These are phyloP conservation scores for Leptinotarsa juncta DNA, from an alignment of 2,888 invertebrate genomes.

Conservation along the genomic window DNA sequence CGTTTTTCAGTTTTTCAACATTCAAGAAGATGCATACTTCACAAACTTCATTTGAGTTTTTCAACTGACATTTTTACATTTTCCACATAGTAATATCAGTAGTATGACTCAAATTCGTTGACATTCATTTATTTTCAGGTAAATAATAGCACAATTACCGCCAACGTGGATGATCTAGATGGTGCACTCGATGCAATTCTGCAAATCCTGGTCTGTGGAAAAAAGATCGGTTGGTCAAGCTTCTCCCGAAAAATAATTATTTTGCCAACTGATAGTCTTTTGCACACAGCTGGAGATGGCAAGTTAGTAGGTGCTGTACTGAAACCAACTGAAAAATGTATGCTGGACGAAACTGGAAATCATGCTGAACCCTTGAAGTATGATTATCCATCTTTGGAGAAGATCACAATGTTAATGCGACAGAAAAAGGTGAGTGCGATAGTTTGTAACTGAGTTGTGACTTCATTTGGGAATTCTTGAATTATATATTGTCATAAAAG, in stretches of 20 bases:
- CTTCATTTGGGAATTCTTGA: background rate
- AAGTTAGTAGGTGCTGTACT: conserved; percentile 69
- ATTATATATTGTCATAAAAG: too few relatives aligned
- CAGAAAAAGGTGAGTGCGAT: conserved; percentile 55
- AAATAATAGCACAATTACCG: conserved; percentile 47
- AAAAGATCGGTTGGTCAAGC: conserved; percentile 79
- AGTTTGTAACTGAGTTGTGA: background rate
- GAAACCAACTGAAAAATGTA: conserved; percentile 43
- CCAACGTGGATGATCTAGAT: conserved; percentile 66
- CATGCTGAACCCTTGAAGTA: conserved; percentile 70
- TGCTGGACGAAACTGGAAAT: conserved; percentile 51
- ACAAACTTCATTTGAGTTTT: too few relatives aligned
- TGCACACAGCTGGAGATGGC: conserved; percentile 80
- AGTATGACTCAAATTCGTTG: too few relatives aligned
- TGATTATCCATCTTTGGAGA: conserved; percentile 79
- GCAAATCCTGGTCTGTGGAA: conserved; percentile 77
- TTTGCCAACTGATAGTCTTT: conserved; percentile 54
- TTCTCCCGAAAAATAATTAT: conserved; percentile 69
- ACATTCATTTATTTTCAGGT: conserved; percentile 39
- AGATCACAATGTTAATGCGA: conserved; percentile 45
- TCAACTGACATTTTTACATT: too few relatives aligned
- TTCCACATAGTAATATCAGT: too few relatives aligned
- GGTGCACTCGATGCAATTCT: conserved; percentile 87
- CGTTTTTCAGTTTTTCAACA: too few relatives aligned
- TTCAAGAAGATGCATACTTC: too few relatives aligned